Conservation (phyloP, 1,140 invertebrate species). For the Planococcus citri region DNA sequence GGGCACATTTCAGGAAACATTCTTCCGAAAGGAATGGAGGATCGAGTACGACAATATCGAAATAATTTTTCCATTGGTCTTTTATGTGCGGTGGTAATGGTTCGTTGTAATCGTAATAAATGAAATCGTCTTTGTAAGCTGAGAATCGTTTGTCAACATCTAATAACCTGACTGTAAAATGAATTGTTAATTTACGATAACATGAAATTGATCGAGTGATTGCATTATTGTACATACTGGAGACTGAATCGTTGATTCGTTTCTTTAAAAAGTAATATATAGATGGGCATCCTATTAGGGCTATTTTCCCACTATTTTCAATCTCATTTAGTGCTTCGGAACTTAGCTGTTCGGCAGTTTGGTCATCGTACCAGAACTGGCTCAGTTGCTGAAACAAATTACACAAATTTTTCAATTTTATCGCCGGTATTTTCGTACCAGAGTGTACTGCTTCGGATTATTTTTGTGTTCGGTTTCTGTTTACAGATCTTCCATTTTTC, state of each 20-base stretch:
- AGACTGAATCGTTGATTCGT: conserved; percentile 37
- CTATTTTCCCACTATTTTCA: conserved; percentile 49
- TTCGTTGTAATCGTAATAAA: conserved; percentile 78
- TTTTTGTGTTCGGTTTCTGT: too few species aligned
- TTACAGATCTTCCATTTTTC: neutral
- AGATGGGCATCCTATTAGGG: conserved; percentile 80
- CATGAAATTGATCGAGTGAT: neutral
- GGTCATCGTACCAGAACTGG: conserved; percentile 89
- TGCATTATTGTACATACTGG: neutral
- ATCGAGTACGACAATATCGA: conserved; percentile 81
- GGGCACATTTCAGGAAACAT: conserved; percentile 71
- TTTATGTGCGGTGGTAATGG: conserved; percentile 47
- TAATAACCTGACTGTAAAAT: conserved; percentile 52
- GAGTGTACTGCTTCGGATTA: too few species aligned
- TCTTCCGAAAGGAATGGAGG: conserved; percentile 90
- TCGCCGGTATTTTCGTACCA: too few species aligned
- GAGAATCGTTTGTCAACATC: conserved; percentile 73
- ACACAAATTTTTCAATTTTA: neutral
- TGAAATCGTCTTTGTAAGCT: conserved; percentile 63
- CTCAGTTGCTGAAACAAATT: conserved; percentile 65
- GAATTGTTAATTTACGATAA: neutral
- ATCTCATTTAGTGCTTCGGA: conserved; percentile 45
- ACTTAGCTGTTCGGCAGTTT: conserved; percentile 55
- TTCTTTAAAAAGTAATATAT: conserved; percentile 50
- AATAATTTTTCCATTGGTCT: conserved; percentile 47